Percentiles rank a stretch among this genome's conserved stretches.
These are phyloP conservation scores for Andrena fulva DNA, from an alignment of 2,888 invertebrate genomes.

Conservation along the genomic window DNA sequence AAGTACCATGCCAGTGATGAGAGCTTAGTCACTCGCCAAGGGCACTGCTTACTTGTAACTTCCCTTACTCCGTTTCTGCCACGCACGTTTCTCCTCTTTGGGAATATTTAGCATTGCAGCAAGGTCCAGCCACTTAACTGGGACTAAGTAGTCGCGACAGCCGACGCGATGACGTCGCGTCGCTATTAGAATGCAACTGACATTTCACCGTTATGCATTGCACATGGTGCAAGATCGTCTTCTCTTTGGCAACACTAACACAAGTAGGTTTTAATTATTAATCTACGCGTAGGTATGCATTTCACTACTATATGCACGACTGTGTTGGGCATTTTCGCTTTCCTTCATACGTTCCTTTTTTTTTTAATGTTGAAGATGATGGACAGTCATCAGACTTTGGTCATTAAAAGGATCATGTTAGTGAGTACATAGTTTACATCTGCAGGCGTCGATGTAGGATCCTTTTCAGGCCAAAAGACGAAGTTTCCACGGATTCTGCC, in stretches of 20 bases:
- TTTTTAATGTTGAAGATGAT: no score
- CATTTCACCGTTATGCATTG: slow-evolving; percentile 57
- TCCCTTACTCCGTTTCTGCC: neutral
- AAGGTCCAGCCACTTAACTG: neutral
- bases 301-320: slow-evolving; percentile 11
- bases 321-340: no score
- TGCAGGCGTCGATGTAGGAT: no score
- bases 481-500: no score
- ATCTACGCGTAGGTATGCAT: slow-evolving; percentile 21
- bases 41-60: neutral
- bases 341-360: no score
- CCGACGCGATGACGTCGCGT: slow-evolving; percentile 5
- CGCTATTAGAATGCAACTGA: slow-evolving; percentile 56
- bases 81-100: slow-evolving; percentile 12
- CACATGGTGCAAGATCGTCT: slow-evolving; percentile 54
- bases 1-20: slow-evolving; percentile 49
- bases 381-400: no score
- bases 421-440: no score
- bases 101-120: no score
- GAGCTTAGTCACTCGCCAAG: slow-evolving; percentile 38
- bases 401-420: no score
- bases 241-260: slow-evolving; percentile 31
- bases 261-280: no score
- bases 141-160: slow-evolving; percentile 18
- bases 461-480: no score